Percentiles rank a stretch among this genome's conserved stretches.
Conservation (phyloP, 2,888 invertebrate genomes). For the Troilus luridus region DNA sequence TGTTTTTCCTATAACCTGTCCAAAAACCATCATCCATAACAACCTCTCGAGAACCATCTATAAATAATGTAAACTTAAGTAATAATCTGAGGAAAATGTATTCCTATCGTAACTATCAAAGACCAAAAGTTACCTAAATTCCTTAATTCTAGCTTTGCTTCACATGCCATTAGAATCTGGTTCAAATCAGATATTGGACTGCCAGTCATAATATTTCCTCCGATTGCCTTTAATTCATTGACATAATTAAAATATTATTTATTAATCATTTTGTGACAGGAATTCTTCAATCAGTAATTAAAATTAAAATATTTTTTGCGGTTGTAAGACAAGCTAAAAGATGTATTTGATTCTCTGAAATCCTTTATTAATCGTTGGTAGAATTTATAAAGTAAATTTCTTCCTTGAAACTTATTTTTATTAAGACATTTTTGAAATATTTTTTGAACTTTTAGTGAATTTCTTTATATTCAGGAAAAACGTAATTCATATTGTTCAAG, state of each 20-base stretch:
- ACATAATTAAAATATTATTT: neutral
- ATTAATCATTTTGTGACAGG: too few species aligned
- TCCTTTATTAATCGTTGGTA: too few species aligned
- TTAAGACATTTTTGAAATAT: too few species aligned
- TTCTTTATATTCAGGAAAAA: too few species aligned
- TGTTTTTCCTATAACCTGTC: slow-evolving; percentile 85
- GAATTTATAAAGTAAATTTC: too few species aligned
- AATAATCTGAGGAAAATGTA: neutral
- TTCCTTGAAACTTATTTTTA: too few species aligned
- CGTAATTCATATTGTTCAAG: too few species aligned
- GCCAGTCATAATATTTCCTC: slow-evolving; percentile 94
- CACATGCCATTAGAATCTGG: slow-evolving; percentile 89
- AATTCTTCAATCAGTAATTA: too few species aligned
- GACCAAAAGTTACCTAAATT: slow-evolving; percentile 69
- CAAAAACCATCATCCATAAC: slow-evolving; percentile 86
- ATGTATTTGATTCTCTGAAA: too few species aligned
- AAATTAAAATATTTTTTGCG: too few species aligned
- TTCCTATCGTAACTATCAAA: neutral
- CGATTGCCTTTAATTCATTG: slow-evolving; percentile 76
- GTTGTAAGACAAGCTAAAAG: too few species aligned
- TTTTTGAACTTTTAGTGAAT: too few species aligned
- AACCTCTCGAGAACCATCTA: slow-evolving; percentile 68
- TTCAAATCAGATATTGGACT: slow-evolving; percentile 97
- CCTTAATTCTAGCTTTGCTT: slow-evolving; percentile 76
- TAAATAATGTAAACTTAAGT: neutral